phyloP scores from a whole-genome alignment of 2,888 invertebrate species.

The Iselma pallidipennis region DNA sequence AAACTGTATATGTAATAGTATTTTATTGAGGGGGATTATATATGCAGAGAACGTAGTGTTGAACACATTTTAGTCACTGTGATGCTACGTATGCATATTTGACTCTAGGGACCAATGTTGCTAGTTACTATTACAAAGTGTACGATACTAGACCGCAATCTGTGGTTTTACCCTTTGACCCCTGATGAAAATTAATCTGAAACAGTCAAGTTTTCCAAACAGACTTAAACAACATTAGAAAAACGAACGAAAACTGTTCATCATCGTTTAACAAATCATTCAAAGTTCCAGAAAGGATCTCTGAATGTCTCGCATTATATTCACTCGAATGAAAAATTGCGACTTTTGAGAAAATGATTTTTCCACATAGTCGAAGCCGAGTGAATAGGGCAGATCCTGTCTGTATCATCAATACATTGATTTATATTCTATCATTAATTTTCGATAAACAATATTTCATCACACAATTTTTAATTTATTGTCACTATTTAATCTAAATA shows the following conservation, averaged over 20 bases:
- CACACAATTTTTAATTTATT: background rate
- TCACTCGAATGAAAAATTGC: background rate
- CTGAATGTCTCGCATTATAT: no score
- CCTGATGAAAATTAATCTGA: no score
- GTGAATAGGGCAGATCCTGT: background rate
- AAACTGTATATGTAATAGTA: background rate
- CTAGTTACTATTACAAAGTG: background rate
- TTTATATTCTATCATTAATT: background rate
- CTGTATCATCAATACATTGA: background rate
- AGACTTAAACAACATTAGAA: no score
- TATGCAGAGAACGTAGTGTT: constrained; percentile 19
- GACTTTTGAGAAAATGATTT: background rate
- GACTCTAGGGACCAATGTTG: background rate
- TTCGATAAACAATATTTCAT: background rate
- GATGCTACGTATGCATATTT: constrained; percentile 20
- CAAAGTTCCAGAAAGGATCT: no score
- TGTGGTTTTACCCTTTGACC: no score
- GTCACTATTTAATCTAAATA: background rate
- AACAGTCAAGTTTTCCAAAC: no score
- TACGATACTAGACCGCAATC: background rate
- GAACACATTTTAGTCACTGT: constrained; percentile 20
- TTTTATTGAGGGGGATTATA: background rate
- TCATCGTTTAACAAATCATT: no score
- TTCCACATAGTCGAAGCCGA: background rate
- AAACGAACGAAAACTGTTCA: no score